A percentile compares a stretch with the other conserved stretches of the same genome.
These are phyloP conservation scores for Micrasema minimum DNA, from an alignment of 1,140 invertebrate species.

Conservation along the genomic window DNA sequence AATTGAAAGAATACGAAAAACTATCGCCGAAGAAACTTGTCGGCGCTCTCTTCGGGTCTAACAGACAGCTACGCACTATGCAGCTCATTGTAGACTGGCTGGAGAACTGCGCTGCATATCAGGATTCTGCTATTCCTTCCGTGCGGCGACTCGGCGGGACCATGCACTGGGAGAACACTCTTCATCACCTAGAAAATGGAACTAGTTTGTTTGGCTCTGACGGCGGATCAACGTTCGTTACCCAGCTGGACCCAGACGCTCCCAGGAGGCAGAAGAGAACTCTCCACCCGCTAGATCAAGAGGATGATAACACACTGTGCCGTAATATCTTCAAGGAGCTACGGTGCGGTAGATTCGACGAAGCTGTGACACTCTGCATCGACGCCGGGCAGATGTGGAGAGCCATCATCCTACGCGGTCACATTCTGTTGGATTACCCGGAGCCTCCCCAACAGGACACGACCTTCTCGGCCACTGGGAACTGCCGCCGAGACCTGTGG, in stretches of 20 bases:
- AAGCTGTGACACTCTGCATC: conserved; percentile 85
- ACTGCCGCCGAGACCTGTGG: conserved; percentile 90
- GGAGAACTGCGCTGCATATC: conserved; percentile 83
- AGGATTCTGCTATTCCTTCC: conserved; percentile 73
- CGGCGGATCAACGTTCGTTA: conserved; percentile 66
- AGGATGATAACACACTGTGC: conserved; percentile 85
- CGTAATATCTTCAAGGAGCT: conserved; percentile 80
- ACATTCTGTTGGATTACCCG: conserved; percentile 73
- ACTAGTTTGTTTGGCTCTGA: conserved; percentile 64
- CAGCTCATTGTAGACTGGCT: conserved; percentile 94
- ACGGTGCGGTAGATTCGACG: conserved; percentile 84
- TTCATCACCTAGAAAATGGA: conserved; percentile 79
- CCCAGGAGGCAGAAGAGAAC: conserved; percentile 80
- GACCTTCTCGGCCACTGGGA: conserved; percentile 79
- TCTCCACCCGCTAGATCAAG: conserved; percentile 88
- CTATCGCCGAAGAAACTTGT: conserved; percentile 63
- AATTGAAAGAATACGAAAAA: conserved; percentile 62
- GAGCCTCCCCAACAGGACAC: conserved; percentile 57
- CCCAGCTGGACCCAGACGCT: conserved; percentile 93
- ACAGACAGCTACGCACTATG: conserved; percentile 77
- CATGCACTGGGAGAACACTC: conserved; percentile 91
- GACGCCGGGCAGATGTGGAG: conserved; percentile 90
- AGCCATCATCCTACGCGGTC: conserved; percentile 89
- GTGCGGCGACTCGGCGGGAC: conserved; percentile 76
- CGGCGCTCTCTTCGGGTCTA: conserved; percentile 62